Evolutionary conservation across 2,797 vertebrate species (phyloP).

Genomic region (Crenichthys baileyi): DNA sequence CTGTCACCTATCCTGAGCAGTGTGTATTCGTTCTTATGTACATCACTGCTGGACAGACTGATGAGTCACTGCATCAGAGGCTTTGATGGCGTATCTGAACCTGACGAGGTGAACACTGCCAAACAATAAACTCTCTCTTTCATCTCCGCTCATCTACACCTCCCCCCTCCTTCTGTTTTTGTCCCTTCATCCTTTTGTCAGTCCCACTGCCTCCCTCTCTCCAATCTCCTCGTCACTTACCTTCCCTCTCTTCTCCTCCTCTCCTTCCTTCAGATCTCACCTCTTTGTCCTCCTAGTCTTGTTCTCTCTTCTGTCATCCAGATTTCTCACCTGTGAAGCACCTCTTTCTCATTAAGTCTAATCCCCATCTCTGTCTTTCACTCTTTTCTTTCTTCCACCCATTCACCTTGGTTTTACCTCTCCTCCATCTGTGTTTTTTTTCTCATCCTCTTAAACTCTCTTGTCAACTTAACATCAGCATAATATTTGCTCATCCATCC

Average conservation of each 20-base stretch:
- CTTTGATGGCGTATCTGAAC: slow-evolving; percentile 48
- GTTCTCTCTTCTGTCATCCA: slow-evolving; percentile 6
- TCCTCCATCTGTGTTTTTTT: slow-evolving; percentile 2
- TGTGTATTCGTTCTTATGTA: slow-evolving; percentile 4
- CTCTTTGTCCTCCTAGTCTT: slow-evolving; percentile 12
- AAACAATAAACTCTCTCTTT: slow-evolving; percentile 47
- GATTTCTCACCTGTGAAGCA: slow-evolving; percentile 39
- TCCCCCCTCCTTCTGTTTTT: slow-evolving; percentile 14
- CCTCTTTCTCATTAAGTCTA: slow-evolving; percentile 38
- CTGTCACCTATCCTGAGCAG: not conserved
- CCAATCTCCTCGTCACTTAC: slow-evolving; percentile 6
- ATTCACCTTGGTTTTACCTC: slow-evolving; percentile 12
- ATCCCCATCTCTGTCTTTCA: slow-evolving; percentile 36
- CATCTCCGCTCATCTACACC: slow-evolving; percentile 28
- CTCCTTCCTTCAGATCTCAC: slow-evolving; percentile 1
- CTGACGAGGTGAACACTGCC: slow-evolving; percentile 35
- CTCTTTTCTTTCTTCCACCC: not conserved
- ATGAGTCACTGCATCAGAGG: slow-evolving; percentile 42
- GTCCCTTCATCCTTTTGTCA: slow-evolving; percentile 23
- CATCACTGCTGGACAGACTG: slow-evolving; percentile 19
- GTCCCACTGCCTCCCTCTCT: not conserved
- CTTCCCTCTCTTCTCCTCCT: not conserved
- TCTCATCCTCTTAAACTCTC: not conserved
- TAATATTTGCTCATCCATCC: slow-evolving; percentile 8
- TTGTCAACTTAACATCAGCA: slow-evolving; percentile 10